phyloP scores from a whole-genome alignment of 1,140 invertebrate genomes.

The Anoplophora glabripennis region DNA sequence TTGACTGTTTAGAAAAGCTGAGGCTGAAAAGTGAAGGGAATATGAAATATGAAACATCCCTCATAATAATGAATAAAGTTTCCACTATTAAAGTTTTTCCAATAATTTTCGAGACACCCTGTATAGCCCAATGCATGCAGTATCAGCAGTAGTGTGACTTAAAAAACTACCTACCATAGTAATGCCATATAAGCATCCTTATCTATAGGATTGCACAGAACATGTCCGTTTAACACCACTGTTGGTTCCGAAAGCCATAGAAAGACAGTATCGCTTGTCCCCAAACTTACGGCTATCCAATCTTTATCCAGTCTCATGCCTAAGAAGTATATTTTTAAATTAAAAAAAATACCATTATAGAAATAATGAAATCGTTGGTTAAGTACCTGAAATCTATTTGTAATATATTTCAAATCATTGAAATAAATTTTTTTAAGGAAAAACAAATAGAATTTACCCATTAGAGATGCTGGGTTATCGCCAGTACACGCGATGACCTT shows the following conservation, averaged over 20 bases:
- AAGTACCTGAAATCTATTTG: too few relatives aligned
- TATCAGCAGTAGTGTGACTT: conserved; percentile 2
- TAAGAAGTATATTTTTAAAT: too few relatives aligned
- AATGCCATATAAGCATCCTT: conserved; percentile 79
- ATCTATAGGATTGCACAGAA: conserved; percentile 83
- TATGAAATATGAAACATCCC: too few relatives aligned
- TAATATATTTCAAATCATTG: too few relatives aligned
- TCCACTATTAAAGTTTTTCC: too few relatives aligned
- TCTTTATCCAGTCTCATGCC: conserved; percentile 77
- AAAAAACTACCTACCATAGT: conserved; percentile 65
- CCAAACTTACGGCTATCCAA: conserved; percentile 86
- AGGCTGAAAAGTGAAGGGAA: too few relatives aligned
- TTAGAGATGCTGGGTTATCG: conserved; percentile 86
- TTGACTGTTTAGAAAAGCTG: too few relatives aligned
- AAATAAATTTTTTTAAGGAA: too few relatives aligned
- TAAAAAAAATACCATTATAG: too few relatives aligned
- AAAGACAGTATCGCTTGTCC: conserved; percentile 91
- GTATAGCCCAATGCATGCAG: too few relatives aligned
- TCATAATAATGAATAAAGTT: too few relatives aligned
- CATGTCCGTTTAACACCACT: conserved; percentile 72
- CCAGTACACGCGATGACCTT: conserved; percentile 87
- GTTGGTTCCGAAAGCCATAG: conserved; percentile 70
- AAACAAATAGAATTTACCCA: conserved; percentile 54
- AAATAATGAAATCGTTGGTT: neutral
- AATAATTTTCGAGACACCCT: too few relatives aligned